Conservation (phyloP, 2,888 invertebrate genomes). For the Agrenia bidenticulata region DNA sequence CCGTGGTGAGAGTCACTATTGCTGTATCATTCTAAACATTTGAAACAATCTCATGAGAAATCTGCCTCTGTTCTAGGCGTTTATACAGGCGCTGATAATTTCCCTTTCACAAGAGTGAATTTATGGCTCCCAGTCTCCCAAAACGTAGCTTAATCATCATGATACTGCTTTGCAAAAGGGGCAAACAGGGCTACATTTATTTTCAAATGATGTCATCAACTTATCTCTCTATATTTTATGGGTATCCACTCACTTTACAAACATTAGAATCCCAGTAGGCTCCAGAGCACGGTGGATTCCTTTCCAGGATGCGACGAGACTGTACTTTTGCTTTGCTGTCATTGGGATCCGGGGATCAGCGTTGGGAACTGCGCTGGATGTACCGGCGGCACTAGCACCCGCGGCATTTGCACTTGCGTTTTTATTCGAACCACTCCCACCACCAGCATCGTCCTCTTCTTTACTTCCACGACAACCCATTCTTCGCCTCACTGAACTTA, state of each 20-base stretch:
- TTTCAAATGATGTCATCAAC: no score
- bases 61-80: no score
- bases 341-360: conserved; percentile 75
- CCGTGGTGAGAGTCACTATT: no score
- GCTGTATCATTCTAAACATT: no score
- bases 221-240: no score
- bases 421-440: conserved; percentile 35
- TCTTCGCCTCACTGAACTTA: conserved; percentile 41
- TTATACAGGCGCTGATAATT: no score
- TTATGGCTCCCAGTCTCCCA: no score
- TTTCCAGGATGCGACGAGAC: conserved; percentile 87
- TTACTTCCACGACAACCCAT: conserved; percentile 53
- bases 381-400: conserved; percentile 7
- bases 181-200: no score
- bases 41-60: no score
- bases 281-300: conserved; percentile 86
- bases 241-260: conserved; percentile 74
- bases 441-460: conserved; percentile 44
- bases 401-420: conserved; percentile 32
- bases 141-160: no score
- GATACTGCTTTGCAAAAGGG: no score
- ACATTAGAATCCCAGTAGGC: conserved; percentile 86
- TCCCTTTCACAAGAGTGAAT: no score
- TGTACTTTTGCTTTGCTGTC: conserved; percentile 83
- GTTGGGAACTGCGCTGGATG: conserved; percentile 17